These are phyloP conservation scores for Protomyctophum bolini DNA, from an alignment of 2,113 vertebrate species.

Conservation along the genomic window DNA sequence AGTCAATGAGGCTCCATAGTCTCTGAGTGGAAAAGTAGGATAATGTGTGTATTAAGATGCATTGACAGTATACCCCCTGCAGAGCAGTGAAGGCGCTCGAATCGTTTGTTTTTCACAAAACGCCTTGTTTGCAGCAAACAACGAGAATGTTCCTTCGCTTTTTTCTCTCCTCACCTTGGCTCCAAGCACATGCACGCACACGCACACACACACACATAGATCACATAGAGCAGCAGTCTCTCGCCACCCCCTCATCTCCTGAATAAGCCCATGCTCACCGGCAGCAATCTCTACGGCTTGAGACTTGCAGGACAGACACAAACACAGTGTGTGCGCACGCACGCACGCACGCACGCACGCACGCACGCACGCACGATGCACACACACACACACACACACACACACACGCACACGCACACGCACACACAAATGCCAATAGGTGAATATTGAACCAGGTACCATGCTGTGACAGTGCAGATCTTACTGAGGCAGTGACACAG, in stretches of 20 bases:
- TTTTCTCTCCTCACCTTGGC: slow-evolving; percentile 35
- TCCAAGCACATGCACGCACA: background rate
- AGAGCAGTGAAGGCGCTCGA: slow-evolving; percentile 15
- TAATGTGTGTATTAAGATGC: slow-evolving; percentile 50
- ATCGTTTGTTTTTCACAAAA: slow-evolving; percentile 46
- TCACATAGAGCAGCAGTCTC: background rate
- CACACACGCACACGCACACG: background rate
- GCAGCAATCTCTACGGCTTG: too few species aligned
- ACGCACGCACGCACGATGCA: too few species aligned
- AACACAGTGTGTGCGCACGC: too few species aligned
- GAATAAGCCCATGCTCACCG: background rate
- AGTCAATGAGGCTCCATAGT: slow-evolving; percentile 27
- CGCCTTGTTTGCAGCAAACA: slow-evolving; percentile 40
- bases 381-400: background rate
- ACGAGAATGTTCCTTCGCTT: slow-evolving; percentile 48
- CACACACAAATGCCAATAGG: slow-evolving; percentile 57
- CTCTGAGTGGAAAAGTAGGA: slow-evolving; percentile 19
- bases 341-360: too few species aligned
- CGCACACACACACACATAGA: slow-evolving; percentile 1
- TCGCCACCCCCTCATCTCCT: background rate
- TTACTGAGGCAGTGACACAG: slow-evolving; percentile 56
- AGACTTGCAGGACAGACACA: too few species aligned
- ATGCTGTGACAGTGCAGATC: slow-evolving; percentile 54
- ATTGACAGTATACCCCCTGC: slow-evolving; percentile 37
- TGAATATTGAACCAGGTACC: slow-evolving; percentile 64